Evolutionary conservation across 2,888 invertebrate genomes (phyloP), one percentile per base, ranked within the genome.

Genomic region (Belgica antarctica): DNA sequence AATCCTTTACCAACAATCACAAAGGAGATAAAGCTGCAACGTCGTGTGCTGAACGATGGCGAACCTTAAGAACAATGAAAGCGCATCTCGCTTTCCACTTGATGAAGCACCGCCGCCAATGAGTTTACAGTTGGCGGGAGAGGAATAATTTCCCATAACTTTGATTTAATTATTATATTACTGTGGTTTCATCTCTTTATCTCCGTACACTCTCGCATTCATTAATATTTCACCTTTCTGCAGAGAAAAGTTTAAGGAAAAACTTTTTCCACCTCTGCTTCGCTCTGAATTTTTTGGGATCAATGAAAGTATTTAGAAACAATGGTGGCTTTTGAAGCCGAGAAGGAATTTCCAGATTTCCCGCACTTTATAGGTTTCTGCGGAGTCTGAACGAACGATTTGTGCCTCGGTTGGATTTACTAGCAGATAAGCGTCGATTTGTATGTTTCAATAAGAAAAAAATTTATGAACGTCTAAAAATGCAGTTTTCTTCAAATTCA

Each of bases 141-240:
- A 46, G 15, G 15, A 46, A 46, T 46, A 5, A 46, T 46, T 34
- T 46, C 46, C 7, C 8, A 61, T 7, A 61, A 25, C 24, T 24
- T 66, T 66, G 65, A 66, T 66, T 66, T 66, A 66, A 66, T 66
- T 66, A 66, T 66, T 66, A 52, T 46, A 17, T 47, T 27, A 52
- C 52, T 66, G 52, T 19, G 66, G 66, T 57, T 65, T 68, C 57
- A 34, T 24, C 34, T 28, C 34, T 34, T 68, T 57, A 68, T 57
- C 68, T 68, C 57, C n/a, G n/a, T n/a, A 34, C 25, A 65, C 63
- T 63, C 52, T 66, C n/a, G n/a, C 28, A 66, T 4, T 59, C 52
- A 52, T 52, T 52, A 52, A 22, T 52, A 52, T 22, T 41, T 31
- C 34, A 52, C 52, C 52, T 52, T 17, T 46, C 46, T 15, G 15